phyloP scores from a whole-genome alignment of 92 coral and sea anemone genomes.

The Paragorgia papillata region DNA sequence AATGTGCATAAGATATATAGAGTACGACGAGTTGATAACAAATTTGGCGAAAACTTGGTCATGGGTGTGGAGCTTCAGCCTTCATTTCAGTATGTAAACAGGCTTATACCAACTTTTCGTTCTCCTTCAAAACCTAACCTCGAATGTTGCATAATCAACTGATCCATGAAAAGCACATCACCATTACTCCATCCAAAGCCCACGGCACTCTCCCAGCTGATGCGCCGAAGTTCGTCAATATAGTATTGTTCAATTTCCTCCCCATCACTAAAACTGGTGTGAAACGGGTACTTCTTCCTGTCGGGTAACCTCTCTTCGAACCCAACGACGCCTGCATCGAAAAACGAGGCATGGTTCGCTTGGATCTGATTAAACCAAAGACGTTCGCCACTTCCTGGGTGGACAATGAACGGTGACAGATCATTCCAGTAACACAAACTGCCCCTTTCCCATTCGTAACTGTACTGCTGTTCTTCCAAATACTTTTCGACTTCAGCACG shows the following conservation, averaged over 20 bases:
- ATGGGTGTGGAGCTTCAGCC: too few species aligned
- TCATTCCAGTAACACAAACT: constrained; percentile 15
- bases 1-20: too few species aligned
- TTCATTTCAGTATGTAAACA: background rate
- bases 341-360: constrained; percentile 12
- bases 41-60: too few species aligned
- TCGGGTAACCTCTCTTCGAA: background rate
- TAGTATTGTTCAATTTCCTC: constrained; percentile 6
- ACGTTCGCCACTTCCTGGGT: constrained; percentile 37
- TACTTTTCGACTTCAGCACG: constrained; percentile 28
- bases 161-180: constrained; percentile 24
- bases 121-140: constrained; percentile 36
- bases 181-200: constrained; percentile 35
- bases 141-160: constrained; percentile 24
- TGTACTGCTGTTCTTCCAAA: constrained; percentile 2
- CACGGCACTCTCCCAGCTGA: constrained; percentile 18
- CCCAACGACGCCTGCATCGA: background rate
- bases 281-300: background rate
- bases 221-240: background rate
- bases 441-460: constrained; percentile 21
- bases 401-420: constrained; percentile 4
- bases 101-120: constrained; percentile 5
- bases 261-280: constrained; percentile 22
- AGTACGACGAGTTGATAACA: too few species aligned
- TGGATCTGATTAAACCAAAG: constrained; percentile 44